Evolutionary conservation across 2,113 vertebrate species (phyloP), one percentile per base, ranked within the genome.

Genomic region (Antechinus stuartii): DNA sequence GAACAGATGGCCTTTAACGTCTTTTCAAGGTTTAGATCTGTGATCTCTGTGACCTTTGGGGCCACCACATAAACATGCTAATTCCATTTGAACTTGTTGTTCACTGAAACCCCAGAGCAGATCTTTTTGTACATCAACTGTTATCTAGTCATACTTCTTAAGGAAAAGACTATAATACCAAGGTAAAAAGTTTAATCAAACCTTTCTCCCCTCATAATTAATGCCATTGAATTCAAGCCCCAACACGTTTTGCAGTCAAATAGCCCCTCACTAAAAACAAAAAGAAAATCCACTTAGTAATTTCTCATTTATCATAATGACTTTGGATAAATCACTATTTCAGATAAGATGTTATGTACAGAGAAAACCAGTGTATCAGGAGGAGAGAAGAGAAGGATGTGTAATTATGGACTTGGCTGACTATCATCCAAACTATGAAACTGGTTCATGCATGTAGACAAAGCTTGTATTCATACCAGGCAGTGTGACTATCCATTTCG

Each of bases 301-400:
- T 92, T 54, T 84, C 42, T 57, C 42, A 93, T n/a, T 30, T 90
- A 53, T 7, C 91, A 25, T 46, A 89, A 54, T 57, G 27, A 19
- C 30, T n/a, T 91, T 26, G 30, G 25, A n/a, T 55, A 54, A 89
- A 26, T 25, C 3, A 30, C 8, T 35, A 90, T 96, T 96, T 53
- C n/a, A 55, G 68, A 35, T 35, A 54, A 1, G 49, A 91, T 68
- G 91, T 84, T 35, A 92, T 53, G 92, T 30, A 95, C 92, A 91
- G 54, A 91, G 46, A 94, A 94, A 92, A 94, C 91, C 2, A 91
- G 68, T 30, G 49, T 46, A 84, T 42, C 35, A 3, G 35, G 30
- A n/a, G 30, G 10, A 90, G n/a, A 84, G n/a, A 84, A 22, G 84
- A 89, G 53, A 25, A 22, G 0, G 1, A 89, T 52, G 14, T 3